phyloP scores from a whole-genome alignment of 2,797 vertebrate species.

The Luscinia luscinia region DNA sequence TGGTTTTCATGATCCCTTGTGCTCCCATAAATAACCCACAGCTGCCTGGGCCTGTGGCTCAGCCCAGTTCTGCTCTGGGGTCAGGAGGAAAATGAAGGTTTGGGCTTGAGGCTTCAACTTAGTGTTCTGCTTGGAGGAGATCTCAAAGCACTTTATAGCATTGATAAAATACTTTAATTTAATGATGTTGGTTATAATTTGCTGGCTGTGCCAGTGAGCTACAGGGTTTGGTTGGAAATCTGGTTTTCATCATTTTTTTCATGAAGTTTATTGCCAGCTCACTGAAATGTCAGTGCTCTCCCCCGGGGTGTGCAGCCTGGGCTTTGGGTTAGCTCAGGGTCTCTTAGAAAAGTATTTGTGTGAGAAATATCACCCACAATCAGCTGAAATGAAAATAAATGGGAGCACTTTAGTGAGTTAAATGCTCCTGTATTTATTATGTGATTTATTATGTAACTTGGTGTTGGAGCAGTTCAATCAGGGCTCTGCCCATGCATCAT shows the following conservation, averaged over 20 bases:
- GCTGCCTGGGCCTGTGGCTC: not conserved
- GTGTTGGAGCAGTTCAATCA: not conserved
- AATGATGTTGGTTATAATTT: not conserved
- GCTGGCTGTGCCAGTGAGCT: not conserved
- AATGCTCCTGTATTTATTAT: not conserved
- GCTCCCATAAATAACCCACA: not conserved
- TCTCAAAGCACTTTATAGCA: not conserved
- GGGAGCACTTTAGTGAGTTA: not conserved
- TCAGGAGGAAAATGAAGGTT: not conserved
- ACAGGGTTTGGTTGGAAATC: not conserved
- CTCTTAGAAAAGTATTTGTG: not conserved
- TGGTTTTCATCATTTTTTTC: not conserved
- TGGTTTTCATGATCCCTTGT: too few species aligned
- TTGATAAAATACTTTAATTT: not conserved
- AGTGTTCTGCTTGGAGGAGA: fast-evolving
- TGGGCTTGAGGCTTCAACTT: not conserved
- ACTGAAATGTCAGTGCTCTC: not conserved
- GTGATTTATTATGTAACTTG: not conserved
- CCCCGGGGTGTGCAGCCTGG: not conserved
- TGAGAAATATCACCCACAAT: not conserved
- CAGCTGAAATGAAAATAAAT: conserved; percentile 2
- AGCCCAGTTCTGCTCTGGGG: not conserved
- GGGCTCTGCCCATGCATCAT: not conserved
- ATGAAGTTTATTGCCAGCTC: not conserved
- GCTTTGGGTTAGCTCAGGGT: not conserved